Evolutionary conservation across 2,888 invertebrate species (phyloP).

Genomic region (Lasioglossum malachurum): DNA sequence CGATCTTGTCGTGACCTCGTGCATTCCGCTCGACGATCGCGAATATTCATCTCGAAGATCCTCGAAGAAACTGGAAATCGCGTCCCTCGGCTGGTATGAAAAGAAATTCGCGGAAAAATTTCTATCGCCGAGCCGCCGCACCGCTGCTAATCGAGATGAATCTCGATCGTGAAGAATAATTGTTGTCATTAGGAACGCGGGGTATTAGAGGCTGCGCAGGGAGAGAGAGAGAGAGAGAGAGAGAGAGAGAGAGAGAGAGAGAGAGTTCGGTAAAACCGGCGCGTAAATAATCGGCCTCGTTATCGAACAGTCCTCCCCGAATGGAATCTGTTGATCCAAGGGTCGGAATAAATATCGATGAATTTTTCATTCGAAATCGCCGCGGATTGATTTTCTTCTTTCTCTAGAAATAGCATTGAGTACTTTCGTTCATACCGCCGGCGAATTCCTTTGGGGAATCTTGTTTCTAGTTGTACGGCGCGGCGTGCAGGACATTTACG

Average conservation of each 20-base stretch:
- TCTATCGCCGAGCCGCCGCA: background rate
- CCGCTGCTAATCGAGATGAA: constrained; percentile 20
- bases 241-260: no score
- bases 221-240: no score
- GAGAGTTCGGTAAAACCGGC: background rate
- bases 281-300: constrained; percentile 32
- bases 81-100: background rate
- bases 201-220: constrained; percentile 1
- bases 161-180: constrained; percentile 26
- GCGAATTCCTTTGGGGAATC: background rate
- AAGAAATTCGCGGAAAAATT: background rate
- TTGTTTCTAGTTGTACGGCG: background rate
- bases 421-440: background rate
- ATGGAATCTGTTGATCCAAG: background rate
- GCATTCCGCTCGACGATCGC: background rate
- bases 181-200: constrained; percentile 13
- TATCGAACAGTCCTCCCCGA: constrained; percentile 9
- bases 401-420: background rate
- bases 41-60: background rate
- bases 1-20: constrained; percentile 49
- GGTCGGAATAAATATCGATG: background rate
- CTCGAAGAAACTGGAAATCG: background rate
- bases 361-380: background rate
- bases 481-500: no score
- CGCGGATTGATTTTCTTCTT: background rate